Evolutionary conservation across 1,140 invertebrate species (phyloP).

Genomic region (Drosophila sp.): DNA sequence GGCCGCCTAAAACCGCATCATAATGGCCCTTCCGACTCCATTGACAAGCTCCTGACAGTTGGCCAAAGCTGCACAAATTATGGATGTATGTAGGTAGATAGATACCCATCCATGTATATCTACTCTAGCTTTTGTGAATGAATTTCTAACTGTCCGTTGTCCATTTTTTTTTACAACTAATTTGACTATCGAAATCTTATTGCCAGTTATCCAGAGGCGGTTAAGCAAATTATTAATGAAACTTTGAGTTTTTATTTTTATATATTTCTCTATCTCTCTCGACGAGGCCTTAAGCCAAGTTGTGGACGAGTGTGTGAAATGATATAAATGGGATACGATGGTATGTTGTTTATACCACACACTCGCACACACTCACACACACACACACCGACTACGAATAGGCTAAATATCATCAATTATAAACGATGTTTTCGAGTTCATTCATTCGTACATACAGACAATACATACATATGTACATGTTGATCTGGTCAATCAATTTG

Average conservation of each 20-base stretch:
- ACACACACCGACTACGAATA: slow-evolving; percentile 4
- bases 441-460: slow-evolving; percentile 38
- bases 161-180: slow-evolving; percentile 33
- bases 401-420: slow-evolving; percentile 75
- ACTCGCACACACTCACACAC: not conserved
- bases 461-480: slow-evolving; percentile 34
- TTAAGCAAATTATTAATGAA: slow-evolving; percentile 68
- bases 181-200: slow-evolving; percentile 51
- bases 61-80: slow-evolving; percentile 16
- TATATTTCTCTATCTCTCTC: slow-evolving; percentile 16
- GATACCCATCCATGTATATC: not conserved
- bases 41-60: slow-evolving; percentile 64
- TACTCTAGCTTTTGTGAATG: slow-evolving; percentile 63
- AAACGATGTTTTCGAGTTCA: slow-evolving; percentile 61
- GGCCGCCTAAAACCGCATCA: slow-evolving; percentile 21
- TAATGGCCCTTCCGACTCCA: slow-evolving; percentile 22
- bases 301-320: slow-evolving; percentile 58
- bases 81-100: not conserved
- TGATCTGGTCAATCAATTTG: slow-evolving; percentile 76
- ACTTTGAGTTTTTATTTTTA: slow-evolving; percentile 27
- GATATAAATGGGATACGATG: slow-evolving; percentile 40
- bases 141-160: slow-evolving; percentile 63
- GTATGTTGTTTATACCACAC: slow-evolving; percentile 35
- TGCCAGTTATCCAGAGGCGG: slow-evolving; percentile 29
- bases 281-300: slow-evolving; percentile 45